phyloP scores from a whole-genome alignment of 2,113 vertebrate species.

The Dromas ardeola region DNA sequence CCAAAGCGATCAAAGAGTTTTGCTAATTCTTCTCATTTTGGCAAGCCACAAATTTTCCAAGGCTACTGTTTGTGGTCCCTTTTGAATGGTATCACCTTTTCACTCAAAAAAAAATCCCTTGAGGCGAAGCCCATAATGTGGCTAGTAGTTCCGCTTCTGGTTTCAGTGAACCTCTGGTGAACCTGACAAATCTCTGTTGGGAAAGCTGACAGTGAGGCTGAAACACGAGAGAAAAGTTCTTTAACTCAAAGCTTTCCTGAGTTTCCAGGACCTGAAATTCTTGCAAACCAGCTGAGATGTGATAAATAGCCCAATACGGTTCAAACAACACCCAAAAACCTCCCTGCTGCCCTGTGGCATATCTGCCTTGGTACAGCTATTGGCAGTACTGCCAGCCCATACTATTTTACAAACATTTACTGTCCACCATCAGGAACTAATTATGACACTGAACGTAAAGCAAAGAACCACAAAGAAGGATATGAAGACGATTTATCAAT shows the following conservation, averaged over 20 bases:
- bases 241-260: neutral
- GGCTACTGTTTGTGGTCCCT: neutral
- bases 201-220: neutral
- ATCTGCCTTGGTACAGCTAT: neutral
- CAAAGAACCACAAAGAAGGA: neutral
- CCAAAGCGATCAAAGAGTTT: neutral
- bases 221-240: neutral
- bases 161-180: constrained; percentile 5
- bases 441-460: neutral
- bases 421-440: neutral
- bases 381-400: neutral
- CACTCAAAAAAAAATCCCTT: neutral
- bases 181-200: neutral
- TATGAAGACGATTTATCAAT: neutral
- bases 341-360: neutral
- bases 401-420: neutral
- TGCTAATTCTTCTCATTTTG: neutral
- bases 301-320: neutral
- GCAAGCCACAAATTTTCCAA: neutral
- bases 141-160: neutral
- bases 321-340: neutral
- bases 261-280: neutral
- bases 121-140: neutral
- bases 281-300: neutral
- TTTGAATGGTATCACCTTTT: neutral